A percentile compares a stretch with the other conserved stretches of the same genome.
Conservation (phyloP, 1,140 invertebrate genomes). For the Lanistes nyassanus region DNA sequence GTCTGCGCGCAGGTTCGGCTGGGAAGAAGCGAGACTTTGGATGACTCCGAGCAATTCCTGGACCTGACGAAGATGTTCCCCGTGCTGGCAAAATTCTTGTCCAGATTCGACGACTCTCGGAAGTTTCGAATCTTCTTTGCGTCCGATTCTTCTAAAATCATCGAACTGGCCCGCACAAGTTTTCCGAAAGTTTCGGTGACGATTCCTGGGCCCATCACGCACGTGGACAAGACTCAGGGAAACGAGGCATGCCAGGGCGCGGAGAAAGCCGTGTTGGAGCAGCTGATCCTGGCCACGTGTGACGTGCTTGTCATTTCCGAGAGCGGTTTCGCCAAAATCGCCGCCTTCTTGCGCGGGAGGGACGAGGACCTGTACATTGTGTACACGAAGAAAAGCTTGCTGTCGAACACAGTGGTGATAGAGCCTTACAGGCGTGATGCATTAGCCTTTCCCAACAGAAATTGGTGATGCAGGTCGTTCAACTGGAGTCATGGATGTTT, state of each 20-base stretch:
- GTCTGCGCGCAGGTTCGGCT: constrained; percentile 37
- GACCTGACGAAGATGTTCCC: constrained; percentile 8
- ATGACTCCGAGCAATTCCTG: constrained; percentile 5
- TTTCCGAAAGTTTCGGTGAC: constrained; percentile 21
- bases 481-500: too few species aligned
- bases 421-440: too few species aligned
- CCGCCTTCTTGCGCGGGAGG: constrained; percentile 20
- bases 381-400: background rate
- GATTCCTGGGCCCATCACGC: constrained; percentile 29
- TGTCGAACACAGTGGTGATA: too few species aligned
- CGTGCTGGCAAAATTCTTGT: constrained; percentile 23
- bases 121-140: constrained; percentile 32
- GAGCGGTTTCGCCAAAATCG: constrained; percentile 29
- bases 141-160: constrained; percentile 31
- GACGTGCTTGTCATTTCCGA: constrained; percentile 31
- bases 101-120: constrained; percentile 6
- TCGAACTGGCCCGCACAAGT: background rate
- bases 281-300: constrained; percentile 25
- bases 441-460: too few species aligned
- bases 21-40: constrained; percentile 26
- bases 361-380: constrained; percentile 27
- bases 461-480: too few species aligned
- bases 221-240: constrained; percentile 25
- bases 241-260: constrained; percentile 20
- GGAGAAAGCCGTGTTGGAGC: constrained; percentile 30